A percentile compares a stretch with the other conserved stretches of the same genome.
Evolutionary conservation across 1,140 invertebrate genomes (phyloP).

Genomic region (Drosophila nigromelanica): DNA sequence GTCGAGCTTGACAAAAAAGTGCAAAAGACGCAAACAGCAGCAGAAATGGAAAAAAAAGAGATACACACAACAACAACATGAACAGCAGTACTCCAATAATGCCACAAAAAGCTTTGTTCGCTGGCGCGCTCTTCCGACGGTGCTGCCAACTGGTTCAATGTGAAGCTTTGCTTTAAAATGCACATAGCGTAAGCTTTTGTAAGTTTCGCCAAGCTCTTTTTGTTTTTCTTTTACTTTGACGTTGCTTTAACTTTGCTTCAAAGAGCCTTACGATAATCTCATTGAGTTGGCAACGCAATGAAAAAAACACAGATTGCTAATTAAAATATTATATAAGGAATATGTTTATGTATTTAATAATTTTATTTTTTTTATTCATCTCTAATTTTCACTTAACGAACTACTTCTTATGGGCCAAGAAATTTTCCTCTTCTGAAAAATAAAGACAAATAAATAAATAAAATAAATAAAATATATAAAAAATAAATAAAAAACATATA

Average conservation of each 20-base stretch:
- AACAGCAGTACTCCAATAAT: constrained; percentile 42
- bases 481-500: too few relatives aligned
- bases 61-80: constrained; percentile 32
- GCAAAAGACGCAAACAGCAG: constrained; percentile 24
- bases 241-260: background rate
- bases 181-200: constrained; percentile 9
- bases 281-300: background rate
- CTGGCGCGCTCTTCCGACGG: constrained; percentile 8
- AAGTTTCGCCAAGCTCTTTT: constrained; percentile 9
- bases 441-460: too few relatives aligned
- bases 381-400: too few relatives aligned
- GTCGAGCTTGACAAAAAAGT: constrained; percentile 67
- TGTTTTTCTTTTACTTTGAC: constrained; percentile 2
- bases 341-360: too few relatives aligned
- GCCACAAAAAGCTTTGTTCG: constrained; percentile 34
- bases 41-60: constrained; percentile 24
- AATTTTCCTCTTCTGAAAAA: too few relatives aligned
- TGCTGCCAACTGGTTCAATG: constrained; percentile 36
- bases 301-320: background rate
- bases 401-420: too few relatives aligned
- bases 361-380: too few relatives aligned
- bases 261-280: background rate
- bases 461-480: too few relatives aligned
- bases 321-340: too few relatives aligned
- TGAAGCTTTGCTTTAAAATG: constrained; percentile 24